phyloP scores from a whole-genome alignment of 2,797 vertebrate species.

The Myripristis jacobus region DNA sequence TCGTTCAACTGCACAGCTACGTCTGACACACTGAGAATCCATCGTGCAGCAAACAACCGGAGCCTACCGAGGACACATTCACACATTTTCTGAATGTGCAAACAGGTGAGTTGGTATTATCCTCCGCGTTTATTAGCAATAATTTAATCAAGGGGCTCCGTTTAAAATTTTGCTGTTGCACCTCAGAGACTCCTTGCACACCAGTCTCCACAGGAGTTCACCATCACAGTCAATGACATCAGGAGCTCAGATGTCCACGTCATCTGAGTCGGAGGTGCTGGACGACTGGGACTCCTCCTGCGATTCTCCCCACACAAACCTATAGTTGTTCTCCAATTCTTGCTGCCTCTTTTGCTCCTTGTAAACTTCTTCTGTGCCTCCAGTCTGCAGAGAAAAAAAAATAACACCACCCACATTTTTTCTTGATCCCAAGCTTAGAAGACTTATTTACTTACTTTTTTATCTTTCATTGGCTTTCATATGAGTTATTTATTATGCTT shows the following conservation, averaged over 20 bases:
- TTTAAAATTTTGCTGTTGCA: conserved; percentile 30
- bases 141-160: conserved; percentile 40
- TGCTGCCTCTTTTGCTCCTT: conserved; percentile 91
- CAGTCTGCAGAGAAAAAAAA: conserved; percentile 81
- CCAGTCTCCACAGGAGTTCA: conserved; percentile 66
- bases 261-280: conserved; percentile 86
- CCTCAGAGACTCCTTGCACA: conserved; percentile 40
- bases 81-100: conserved; percentile 66
- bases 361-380: conserved; percentile 92
- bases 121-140: conserved; percentile 55
- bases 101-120: conserved; percentile 55
- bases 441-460: not conserved
- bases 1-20: conserved; percentile 47
- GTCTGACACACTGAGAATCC: conserved; percentile 44
- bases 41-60: conserved; percentile 53
- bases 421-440: not conserved
- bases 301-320: conserved; percentile 90
- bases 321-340: conserved; percentile 93
- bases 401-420: not conserved
- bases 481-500: not conserved
- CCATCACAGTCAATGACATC: conserved; percentile 16
- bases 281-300: conserved; percentile 82
- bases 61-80: conserved; percentile 49
- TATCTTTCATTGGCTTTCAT: not conserved
- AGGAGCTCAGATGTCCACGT: conserved; percentile 88